Conservation (phyloP, 1,140 invertebrate genomes). For the Solenopsis fugax region DNA sequence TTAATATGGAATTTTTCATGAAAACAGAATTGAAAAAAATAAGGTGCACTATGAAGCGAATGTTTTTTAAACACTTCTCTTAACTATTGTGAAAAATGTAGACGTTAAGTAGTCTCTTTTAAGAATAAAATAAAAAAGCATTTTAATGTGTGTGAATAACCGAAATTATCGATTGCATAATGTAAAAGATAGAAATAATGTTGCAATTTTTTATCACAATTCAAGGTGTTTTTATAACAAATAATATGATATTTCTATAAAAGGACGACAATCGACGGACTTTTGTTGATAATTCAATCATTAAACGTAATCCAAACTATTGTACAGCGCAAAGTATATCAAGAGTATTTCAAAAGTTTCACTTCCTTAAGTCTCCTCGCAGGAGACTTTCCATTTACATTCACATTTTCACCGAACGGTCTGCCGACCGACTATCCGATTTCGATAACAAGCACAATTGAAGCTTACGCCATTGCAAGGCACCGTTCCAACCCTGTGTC, state of each 20-base stretch:
- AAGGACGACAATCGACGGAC: background rate
- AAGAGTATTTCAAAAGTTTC: slow-evolving; percentile 6
- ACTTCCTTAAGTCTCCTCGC: slow-evolving; percentile 19
- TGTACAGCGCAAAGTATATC: background rate
- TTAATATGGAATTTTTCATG: background rate
- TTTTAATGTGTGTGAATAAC: background rate
- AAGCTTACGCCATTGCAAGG: slow-evolving; percentile 44
- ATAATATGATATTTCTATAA: background rate
- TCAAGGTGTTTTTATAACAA: background rate
- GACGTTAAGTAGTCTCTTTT: background rate
- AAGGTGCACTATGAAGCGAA: background rate
- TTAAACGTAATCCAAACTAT: slow-evolving; percentile 4
- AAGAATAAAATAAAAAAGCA: background rate
- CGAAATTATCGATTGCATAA: background rate
- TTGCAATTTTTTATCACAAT: background rate
- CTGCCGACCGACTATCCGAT: slow-evolving; percentile 25
- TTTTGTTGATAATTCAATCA: slow-evolving; percentile 5
- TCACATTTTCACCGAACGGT: slow-evolving; percentile 40
- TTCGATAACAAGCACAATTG: slow-evolving; percentile 58
- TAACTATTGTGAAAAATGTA: background rate
- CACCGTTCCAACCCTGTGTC: slow-evolving; percentile 29
- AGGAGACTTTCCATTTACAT: slow-evolving; percentile 42
- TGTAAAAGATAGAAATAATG: background rate
- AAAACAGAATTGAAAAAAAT: background rate
- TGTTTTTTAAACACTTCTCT: background rate